These are phyloP conservation scores for Apis florea DNA, from an alignment of 1,140 invertebrate species.

Conservation along the genomic window DNA sequence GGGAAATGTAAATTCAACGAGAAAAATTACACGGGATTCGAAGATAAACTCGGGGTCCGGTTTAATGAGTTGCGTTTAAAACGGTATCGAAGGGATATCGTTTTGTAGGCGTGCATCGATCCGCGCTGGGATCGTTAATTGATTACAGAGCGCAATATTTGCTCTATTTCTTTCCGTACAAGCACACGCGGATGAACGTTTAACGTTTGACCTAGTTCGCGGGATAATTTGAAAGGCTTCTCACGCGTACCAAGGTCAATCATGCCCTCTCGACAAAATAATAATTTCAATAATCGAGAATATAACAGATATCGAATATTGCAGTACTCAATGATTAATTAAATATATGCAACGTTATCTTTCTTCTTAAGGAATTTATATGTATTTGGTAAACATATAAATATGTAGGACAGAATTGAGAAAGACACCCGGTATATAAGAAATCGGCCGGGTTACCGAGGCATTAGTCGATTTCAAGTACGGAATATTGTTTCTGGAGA, in stretches of 20 bases:
- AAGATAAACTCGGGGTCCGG: background rate
- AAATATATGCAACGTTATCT: too few relatives aligned
- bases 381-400: too few relatives aligned
- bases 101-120: slow-evolving; percentile 6
- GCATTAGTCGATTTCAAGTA: slow-evolving; percentile 47
- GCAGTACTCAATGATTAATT: too few relatives aligned
- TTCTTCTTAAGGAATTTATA: too few relatives aligned
- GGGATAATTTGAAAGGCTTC: slow-evolving; percentile 27
- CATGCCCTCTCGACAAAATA: background rate
- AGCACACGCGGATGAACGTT: slow-evolving; percentile 10
- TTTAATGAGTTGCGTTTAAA: background rate
- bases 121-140: slow-evolving; percentile 20
- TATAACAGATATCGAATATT: too few relatives aligned
- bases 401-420: too few relatives aligned
- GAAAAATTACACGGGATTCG: background rate
- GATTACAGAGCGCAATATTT: slow-evolving; percentile 27
- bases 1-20: slow-evolving; percentile 2
- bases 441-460: slow-evolving; percentile 17
- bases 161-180: slow-evolving; percentile 34
- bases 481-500: slow-evolving; percentile 68
- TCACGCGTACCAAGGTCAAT: slow-evolving; percentile 15
- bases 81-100: background rate
- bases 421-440: slow-evolving; percentile 29
- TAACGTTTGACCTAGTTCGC: slow-evolving; percentile 34
- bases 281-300: too few relatives aligned